Evolutionary conservation across 2,888 invertebrate genomes (phyloP).

Genomic region (Sepiola atlantica): DNA sequence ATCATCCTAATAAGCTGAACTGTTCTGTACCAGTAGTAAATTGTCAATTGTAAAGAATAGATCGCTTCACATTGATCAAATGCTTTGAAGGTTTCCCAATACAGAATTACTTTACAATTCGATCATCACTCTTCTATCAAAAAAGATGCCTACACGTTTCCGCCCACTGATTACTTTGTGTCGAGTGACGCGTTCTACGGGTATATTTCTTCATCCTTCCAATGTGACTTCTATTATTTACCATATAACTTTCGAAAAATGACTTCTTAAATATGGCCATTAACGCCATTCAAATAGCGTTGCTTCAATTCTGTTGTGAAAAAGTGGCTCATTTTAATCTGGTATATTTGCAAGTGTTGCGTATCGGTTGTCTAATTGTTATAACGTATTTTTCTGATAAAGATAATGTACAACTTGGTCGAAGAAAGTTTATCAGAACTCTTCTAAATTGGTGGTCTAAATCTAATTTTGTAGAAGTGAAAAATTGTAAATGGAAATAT

Average conservation of each 20-base stretch:
- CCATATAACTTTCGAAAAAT: not conserved
- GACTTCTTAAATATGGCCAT: not conserved
- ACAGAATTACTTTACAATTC: not conserved
- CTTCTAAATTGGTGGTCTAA: too few species aligned
- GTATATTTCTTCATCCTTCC: not conserved
- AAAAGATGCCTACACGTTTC: not conserved
- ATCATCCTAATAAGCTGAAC: constrained; percentile 12
- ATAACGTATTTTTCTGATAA: not conserved
- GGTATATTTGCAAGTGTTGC: not conserved
- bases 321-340: not conserved
- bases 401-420: not conserved
- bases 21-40: not conserved
- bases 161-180: constrained; percentile 32
- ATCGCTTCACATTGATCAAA: not conserved
- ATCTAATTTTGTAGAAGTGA: too few species aligned
- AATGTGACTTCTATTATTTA: not conserved
- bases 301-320: not conserved
- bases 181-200: not conserved
- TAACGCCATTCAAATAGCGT: not conserved
- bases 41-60: not conserved
- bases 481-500: too few species aligned
- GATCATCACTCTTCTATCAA: not conserved
- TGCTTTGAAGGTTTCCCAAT: not conserved
- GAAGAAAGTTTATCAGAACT: too few species aligned
- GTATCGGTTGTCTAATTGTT: not conserved